Evolutionary conservation across 2,888 invertebrate genomes (phyloP).

Genomic region (Phortica magna): DNA sequence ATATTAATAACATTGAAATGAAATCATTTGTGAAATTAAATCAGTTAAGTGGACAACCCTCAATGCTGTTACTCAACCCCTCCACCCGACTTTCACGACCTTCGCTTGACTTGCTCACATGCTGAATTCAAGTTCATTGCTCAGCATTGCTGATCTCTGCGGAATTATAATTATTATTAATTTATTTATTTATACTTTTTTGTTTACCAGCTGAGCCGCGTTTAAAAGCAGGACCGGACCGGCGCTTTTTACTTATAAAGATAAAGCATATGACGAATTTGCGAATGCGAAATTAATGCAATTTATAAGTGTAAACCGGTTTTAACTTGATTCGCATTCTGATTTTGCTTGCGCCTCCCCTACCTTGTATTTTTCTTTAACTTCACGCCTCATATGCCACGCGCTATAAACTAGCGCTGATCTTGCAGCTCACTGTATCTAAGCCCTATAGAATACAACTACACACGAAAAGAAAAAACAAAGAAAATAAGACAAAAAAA

Average conservation of each 20-base stretch:
- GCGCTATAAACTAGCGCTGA: not conserved
- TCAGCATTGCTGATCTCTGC: not conserved
- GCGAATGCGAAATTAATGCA: constrained; percentile 20
- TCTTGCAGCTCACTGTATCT: not conserved
- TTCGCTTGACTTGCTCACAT: not conserved
- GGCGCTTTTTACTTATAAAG: not conserved
- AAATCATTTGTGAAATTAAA: constrained; percentile 26
- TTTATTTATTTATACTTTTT: too few relatives aligned
- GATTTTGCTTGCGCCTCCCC: not conserved
- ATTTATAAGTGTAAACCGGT: constrained; percentile 13
- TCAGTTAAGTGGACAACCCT: constrained; percentile 7
- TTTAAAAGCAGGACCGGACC: not conserved
- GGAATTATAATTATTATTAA: too few relatives aligned
- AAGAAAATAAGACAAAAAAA: too few relatives aligned
- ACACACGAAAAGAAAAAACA: too few relatives aligned
- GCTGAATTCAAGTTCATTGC: constrained; percentile 16
- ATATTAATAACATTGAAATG: not conserved
- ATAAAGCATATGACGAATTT: not conserved
- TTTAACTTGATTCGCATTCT: not conserved
- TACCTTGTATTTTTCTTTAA: not conserved
- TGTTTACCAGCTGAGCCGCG: too few relatives aligned
- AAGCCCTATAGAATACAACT: not conserved
- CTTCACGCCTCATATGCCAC: constrained; percentile 13
- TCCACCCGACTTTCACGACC: not conserved
- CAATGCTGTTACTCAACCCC: not conserved